Conservation (phyloP, 1,140 invertebrate genomes). For the Apis mellifera region DNA sequence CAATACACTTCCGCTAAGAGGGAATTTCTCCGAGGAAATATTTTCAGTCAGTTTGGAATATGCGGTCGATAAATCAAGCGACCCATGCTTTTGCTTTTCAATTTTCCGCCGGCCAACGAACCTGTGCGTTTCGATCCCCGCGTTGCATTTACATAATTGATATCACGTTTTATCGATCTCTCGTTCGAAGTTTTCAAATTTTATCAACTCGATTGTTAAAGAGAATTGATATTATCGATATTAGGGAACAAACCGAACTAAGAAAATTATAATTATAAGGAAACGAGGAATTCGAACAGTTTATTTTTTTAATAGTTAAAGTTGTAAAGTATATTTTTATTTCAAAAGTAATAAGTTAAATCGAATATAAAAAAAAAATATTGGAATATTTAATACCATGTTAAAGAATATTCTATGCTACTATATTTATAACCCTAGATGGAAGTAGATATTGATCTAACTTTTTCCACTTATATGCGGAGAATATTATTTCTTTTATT, state of each 20-base stretch:
- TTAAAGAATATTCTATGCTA: neutral
- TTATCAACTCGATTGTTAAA: neutral
- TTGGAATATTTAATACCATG: too few relatives aligned
- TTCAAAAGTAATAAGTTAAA: neutral
- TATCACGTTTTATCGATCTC: neutral
- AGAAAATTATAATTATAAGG: too few relatives aligned
- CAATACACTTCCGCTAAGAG: neutral
- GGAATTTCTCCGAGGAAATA: slow-evolving; percentile 30
- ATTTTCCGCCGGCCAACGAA: slow-evolving; percentile 31
- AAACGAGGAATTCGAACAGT: too few relatives aligned
- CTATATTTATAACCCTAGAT: neutral
- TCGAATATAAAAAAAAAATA: neutral
- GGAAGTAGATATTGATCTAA: slow-evolving; percentile 12
- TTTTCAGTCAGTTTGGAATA: slow-evolving; percentile 6
- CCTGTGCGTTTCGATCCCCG: neutral
- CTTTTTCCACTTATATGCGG: neutral
- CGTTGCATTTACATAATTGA: slow-evolving; percentile 28
- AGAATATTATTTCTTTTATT: too few relatives aligned
- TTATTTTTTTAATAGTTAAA: too few relatives aligned
- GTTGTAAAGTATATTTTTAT: neutral
- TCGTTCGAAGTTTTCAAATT: neutral
- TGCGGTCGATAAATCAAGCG: slow-evolving; percentile 26
- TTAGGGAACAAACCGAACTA: neutral
- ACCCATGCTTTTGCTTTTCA: slow-evolving; percentile 16
- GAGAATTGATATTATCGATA: neutral